Evolutionary conservation across 2,113 vertebrate genomes (phyloP), one percentile per base, ranked within the genome.

Genomic region (Siphamia tubifer): DNA sequence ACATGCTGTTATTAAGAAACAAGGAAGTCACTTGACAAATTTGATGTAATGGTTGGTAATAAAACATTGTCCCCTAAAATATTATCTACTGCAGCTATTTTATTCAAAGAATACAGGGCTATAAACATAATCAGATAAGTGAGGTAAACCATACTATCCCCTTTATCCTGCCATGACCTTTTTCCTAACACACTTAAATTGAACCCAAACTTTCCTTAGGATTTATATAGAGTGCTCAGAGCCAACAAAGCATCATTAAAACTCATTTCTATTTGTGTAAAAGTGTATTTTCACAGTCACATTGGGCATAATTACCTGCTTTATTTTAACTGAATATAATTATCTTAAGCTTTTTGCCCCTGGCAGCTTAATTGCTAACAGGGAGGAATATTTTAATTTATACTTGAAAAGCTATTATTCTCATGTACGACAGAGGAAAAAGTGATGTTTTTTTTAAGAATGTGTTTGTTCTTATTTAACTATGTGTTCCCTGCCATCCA

Each of bases 281-380:
- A 62, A 57, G n/a, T 24, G 55, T 61, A 38, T 74, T n/a, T 66
- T 67, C 62, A 49, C 51, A 48, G 39, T 74, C 62, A 56, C 65
- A 39, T 44, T 60, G 62, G 62, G 68, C 21, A 55, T 72, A 79
- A 77, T 81, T 80, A 84, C 40, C 74, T 74, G 49, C 44, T 70
- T 36, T 39, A 6, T 54, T 54, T 64, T 69, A 82, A 70, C 64
- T 75, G 40, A 80, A 75, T 70, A 42, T 71, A 52, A 68, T 71
- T 62, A 73, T 51, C 38, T 25, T 24, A 82, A 63, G 54, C 45
- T 34, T 27, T 38, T 17, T 1, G 8, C 44, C 58, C 27, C 20
- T 45, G 68, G 60, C 65, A 67, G 47, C 32, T 38, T 65, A 36
- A 74, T 69, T 67, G 47, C 55, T 30, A 40, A 44, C 21, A 24